Base-by-base conservation (phyloP, 2,888 invertebrate genomes). In the Trissolcus japonicus region DNA sequence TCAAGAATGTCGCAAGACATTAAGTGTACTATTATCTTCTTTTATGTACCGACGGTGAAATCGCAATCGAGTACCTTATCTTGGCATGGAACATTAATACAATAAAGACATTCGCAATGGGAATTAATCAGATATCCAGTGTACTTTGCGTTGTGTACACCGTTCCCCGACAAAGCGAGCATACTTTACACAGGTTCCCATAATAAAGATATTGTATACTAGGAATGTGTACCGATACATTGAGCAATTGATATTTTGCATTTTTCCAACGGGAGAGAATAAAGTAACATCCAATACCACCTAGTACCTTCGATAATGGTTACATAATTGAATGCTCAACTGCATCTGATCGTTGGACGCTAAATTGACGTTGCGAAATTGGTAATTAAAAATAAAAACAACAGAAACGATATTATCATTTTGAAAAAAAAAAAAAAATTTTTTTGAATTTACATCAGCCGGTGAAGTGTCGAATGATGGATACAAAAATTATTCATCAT, bases 71-170 rank as follows among this genome's bases (percentile, higher is more conserved):
- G 51, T 21, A 69, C 61, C 72, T 80, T 80, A 80, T 80, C 79
- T 78, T 73, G 53, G 72, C 73, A 66, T 72, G 73, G 68, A 78
- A 83, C 85, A 85, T 87, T 86, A 85, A 86, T 87, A 85, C 86
- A 86, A 88, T 88, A 87, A 86, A 88, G 88, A 88, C 86, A 85
- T 88, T 86, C 79, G 76, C 85, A 83, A 85, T 85, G 84, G 82
- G 88, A 87, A 86, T 88, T 87, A 87, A 80, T 80, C 79, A 76
- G 78, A 80, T 76, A 80, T 71, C 80, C 73, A 75, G 46, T 69
- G 68, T 76, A 79, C 68, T 65, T 76, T 41, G 69, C 66, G 62
- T 66, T 74, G 78, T 68, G 68, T 78, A 73, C 78, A 60, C 55
- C 54, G 67, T 63, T 67, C 41, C 29, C 59, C 72, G 67, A 78